These are phyloP conservation scores for Etheostoma cragini DNA, from an alignment of 2,113 vertebrate species.

Conservation along the genomic window DNA sequence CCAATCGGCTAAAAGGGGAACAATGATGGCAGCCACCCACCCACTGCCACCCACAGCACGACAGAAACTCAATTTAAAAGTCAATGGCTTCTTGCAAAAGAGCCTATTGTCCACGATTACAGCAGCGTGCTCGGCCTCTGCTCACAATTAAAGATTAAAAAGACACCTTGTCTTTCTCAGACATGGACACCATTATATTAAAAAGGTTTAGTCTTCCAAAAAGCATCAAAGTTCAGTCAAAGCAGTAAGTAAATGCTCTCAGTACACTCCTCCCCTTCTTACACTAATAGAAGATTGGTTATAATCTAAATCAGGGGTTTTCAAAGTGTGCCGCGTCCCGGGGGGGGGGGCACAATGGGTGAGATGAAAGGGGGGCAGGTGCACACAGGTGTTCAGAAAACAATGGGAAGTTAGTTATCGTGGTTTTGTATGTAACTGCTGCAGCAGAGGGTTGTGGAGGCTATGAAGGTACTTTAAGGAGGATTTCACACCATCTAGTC, in stretches of 20 bases:
- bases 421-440: not conserved
- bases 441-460: not conserved
- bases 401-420: not conserved
- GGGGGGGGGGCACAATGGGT: not conserved
- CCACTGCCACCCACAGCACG: not conserved
- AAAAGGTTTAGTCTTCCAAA: conserved; percentile 4
- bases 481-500: no score
- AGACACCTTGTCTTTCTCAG: conserved; percentile 7
- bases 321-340: conserved; percentile 26
- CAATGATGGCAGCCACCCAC: conserved; percentile 42
- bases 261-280: not conserved
- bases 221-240: not conserved
- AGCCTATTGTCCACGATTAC: conserved; percentile 20
- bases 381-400: not conserved
- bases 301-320: conserved; percentile 58
- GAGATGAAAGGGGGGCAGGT: not conserved
- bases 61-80: conserved; percentile 4
- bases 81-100: not conserved
- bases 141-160: conserved; percentile 2
- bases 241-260: not conserved
- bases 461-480: not conserved
- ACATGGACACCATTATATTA: conserved; percentile 3
- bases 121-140: conserved; percentile 10
- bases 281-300: conserved; percentile 62
- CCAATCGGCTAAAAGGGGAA: conserved; percentile 30